Evolutionary conservation across 2,888 invertebrate genomes (phyloP).

Genomic region (Mimumesa dahlbomi): DNA sequence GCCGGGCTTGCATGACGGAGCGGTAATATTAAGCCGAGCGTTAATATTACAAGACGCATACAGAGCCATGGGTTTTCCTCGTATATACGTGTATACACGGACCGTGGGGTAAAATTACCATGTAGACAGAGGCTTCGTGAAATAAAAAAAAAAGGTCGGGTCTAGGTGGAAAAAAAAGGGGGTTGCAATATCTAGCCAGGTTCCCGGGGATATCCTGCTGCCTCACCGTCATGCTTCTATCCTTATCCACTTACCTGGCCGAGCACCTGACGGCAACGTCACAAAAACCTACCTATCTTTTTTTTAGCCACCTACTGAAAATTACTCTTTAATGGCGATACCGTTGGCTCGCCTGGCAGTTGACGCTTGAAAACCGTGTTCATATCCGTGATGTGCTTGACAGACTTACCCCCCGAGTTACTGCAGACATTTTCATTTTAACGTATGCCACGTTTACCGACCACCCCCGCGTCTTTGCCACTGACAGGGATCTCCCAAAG

Average conservation of each 20-base stretch:
- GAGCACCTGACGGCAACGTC: conserved; percentile 58
- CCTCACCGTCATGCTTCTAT: conserved; percentile 47
- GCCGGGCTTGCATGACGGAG: conserved; percentile 14
- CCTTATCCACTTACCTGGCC: conserved; percentile 65
- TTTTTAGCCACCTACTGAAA: conserved; percentile 52
- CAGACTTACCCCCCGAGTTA: conserved; percentile 15
- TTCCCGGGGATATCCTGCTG: conserved; percentile 19
- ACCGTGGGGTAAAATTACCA: conserved; percentile 32
- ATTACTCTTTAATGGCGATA: conserved; percentile 59
- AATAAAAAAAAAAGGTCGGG: conserved; percentile 10
- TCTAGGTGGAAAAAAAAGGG: conserved; percentile 41
- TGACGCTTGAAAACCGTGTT: conserved; percentile 56
- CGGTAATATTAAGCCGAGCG: conserved; percentile 30
- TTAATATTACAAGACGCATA: conserved; percentile 27
- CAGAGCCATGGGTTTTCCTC: background rate
- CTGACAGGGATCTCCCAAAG: no score
- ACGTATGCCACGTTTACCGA: conserved; percentile 15
- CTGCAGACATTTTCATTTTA: conserved; percentile 24
- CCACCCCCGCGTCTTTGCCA: conserved; percentile 3
- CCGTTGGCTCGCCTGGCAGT: conserved; percentile 39
- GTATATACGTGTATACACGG: background rate
- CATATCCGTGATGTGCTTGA: conserved; percentile 35
- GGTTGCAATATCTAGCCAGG: conserved; percentile 49
- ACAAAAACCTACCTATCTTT: conserved; percentile 52
- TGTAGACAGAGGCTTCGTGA: background rate